phyloP scores from a whole-genome alignment of 2,797 vertebrate genomes.

The Austrolebias charrua region DNA sequence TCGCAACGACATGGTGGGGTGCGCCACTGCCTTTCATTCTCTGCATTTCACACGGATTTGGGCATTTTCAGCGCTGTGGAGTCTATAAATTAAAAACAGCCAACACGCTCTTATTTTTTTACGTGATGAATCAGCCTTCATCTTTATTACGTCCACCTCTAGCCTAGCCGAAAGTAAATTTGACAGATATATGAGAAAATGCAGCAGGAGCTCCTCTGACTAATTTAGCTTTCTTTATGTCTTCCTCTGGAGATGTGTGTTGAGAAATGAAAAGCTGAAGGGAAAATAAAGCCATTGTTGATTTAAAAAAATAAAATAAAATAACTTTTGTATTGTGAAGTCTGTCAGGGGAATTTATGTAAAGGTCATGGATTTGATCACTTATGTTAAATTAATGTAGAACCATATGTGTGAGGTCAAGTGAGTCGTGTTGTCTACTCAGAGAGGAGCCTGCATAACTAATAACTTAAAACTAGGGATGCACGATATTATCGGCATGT shows the following conservation, averaged over 20 bases:
- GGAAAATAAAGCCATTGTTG: slow-evolving; percentile 2
- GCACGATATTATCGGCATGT: too few relatives aligned
- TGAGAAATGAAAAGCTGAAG: slow-evolving; percentile 16
- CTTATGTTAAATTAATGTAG: too few relatives aligned
- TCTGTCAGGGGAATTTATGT: too few relatives aligned
- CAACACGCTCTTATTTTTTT: neutral
- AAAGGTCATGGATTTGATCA: too few relatives aligned
- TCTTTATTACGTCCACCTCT: slow-evolving; percentile 15
- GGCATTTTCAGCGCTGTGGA: neutral
- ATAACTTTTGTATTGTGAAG: too few relatives aligned
- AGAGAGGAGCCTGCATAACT: too few relatives aligned
- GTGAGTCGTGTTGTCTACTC: too few relatives aligned
- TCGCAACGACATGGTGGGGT: slow-evolving; percentile 15
- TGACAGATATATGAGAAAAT: slow-evolving; percentile 11
- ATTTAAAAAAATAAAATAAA: too few relatives aligned
- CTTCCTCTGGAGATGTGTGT: neutral
- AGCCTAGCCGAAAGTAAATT: neutral
- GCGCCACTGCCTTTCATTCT: slow-evolving; percentile 1
- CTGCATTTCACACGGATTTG: slow-evolving; percentile 16
- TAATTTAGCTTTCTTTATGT: neutral
- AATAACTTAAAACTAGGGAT: too few relatives aligned
- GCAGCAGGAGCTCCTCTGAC: slow-evolving; percentile 3
- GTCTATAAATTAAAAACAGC: neutral
- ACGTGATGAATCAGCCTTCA: neutral
- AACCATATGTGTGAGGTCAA: too few relatives aligned